These are phyloP conservation scores for Molossus alvarezi DNA, from an alignment of 2,797 vertebrate species.

Conservation along the genomic window DNA sequence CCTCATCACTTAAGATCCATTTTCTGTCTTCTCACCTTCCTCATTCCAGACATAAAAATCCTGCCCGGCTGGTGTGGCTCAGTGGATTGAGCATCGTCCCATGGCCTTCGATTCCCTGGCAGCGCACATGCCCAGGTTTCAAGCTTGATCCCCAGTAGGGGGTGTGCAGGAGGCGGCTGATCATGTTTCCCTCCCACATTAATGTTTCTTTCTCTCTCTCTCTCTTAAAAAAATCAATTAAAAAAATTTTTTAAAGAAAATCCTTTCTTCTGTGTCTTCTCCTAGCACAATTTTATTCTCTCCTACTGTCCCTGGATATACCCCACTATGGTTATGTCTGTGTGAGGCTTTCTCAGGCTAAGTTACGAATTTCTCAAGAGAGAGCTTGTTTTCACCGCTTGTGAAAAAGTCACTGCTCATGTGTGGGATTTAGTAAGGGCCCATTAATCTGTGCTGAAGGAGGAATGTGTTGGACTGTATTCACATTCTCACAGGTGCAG, in stretches of 20 bases:
- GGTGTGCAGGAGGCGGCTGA: too few relatives aligned
- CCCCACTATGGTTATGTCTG: not conserved
- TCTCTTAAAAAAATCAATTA: too few relatives aligned
- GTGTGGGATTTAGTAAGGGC: not conserved
- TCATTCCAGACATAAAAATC: not conserved
- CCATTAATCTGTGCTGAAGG: not conserved
- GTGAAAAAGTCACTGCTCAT: not conserved
- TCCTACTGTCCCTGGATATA: not conserved
- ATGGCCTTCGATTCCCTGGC: too few relatives aligned
- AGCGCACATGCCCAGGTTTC: too few relatives aligned
- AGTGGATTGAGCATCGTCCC: too few relatives aligned
- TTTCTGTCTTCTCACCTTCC: not conserved
- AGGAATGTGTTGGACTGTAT: not conserved
- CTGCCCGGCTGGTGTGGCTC: too few relatives aligned
- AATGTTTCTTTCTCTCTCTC: too few relatives aligned
- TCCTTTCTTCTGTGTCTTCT: not conserved
- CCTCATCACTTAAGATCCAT: not conserved
- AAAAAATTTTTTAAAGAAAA: not conserved
- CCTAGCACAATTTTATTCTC: not conserved
- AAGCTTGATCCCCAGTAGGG: too few relatives aligned
- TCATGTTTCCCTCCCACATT: too few relatives aligned
- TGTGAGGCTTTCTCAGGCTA: slow-evolving; percentile 20
- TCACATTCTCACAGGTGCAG: not conserved
- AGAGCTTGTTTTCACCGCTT: not conserved
- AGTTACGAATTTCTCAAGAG: not conserved